phyloP scores from a whole-genome alignment of 2,113 vertebrate species.

The Pelecanoides urinatrix region DNA sequence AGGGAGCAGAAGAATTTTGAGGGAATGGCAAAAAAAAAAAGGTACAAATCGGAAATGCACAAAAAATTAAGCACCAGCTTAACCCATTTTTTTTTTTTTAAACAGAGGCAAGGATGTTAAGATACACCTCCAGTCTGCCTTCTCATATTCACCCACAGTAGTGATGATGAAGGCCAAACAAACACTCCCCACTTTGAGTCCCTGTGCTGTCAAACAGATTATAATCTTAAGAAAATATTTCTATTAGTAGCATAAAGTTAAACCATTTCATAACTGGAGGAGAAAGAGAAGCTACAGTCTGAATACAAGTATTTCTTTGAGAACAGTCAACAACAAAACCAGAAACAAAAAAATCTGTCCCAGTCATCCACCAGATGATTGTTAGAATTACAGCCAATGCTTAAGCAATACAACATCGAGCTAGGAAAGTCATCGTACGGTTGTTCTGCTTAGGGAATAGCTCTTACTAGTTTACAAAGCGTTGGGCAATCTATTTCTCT shows the following conservation, averaged over 20 bases:
- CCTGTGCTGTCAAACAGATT: conserved; percentile 23
- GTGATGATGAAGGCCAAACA: neutral
- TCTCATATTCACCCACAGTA: neutral
- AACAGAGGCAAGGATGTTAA: neutral
- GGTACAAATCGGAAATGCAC: conserved; percentile 16
- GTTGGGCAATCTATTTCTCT: neutral
- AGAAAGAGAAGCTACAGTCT: conserved; percentile 13
- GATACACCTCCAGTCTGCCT: neutral
- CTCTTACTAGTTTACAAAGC: conserved; percentile 35
- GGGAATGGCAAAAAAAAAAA: neutral
- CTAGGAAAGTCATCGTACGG: neutral
- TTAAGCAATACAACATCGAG: conserved; percentile 24
- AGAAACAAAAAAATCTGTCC: neutral
- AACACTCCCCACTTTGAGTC: neutral
- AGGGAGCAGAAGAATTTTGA: conserved; percentile 2
- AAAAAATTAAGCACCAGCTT: conserved; percentile 29
- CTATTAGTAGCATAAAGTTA: neutral
- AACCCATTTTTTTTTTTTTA: neutral
- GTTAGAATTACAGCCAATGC: conserved; percentile 21
- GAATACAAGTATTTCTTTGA: conserved; percentile 24
- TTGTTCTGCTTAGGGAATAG: conserved; percentile 28
- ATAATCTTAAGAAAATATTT: conserved; percentile 12
- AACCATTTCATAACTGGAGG: conserved; percentile 1
- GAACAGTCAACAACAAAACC: neutral
- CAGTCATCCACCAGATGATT: conserved; percentile 10